phyloP scores from a whole-genome alignment of 2,888 invertebrate genomes.

The Pseudococcus viburni region DNA sequence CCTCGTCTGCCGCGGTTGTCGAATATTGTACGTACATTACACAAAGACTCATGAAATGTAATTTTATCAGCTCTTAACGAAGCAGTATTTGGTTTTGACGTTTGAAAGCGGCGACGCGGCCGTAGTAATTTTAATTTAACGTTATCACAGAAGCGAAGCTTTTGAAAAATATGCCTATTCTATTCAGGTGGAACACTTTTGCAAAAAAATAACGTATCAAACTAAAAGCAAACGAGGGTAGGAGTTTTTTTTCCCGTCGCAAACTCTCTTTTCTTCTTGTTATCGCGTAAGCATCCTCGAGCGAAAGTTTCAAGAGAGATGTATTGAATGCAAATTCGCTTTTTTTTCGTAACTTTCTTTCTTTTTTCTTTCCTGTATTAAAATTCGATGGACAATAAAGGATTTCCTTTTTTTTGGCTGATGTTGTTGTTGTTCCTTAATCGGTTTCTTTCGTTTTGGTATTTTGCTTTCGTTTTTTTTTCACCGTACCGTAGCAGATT shows the following conservation, averaged over 20 bases:
- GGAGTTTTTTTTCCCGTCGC: neutral
- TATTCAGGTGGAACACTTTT: slow-evolving; percentile 1
- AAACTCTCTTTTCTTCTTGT: slow-evolving; percentile 16
- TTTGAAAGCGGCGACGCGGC: neutral
- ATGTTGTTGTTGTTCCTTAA: neutral
- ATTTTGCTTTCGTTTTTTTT: neutral
- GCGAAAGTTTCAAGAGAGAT: slow-evolving; percentile 43
- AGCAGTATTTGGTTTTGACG: slow-evolving; percentile 32
- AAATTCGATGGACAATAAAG: slow-evolving; percentile 25
- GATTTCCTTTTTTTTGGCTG: neutral
- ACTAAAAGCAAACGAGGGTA: neutral
- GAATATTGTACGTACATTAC: neutral
- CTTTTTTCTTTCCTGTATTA: neutral
- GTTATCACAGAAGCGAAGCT: slow-evolving; percentile 22
- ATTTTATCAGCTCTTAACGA: slow-evolving; percentile 35
- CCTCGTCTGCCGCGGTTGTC: neutral
- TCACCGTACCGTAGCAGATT: neutral
- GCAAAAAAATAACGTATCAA: neutral
- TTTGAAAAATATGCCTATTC: slow-evolving; percentile 5
- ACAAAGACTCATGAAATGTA: slow-evolving; percentile 31
- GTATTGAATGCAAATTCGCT: slow-evolving; percentile 40
- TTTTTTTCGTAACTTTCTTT: neutral
- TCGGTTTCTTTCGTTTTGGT: slow-evolving; percentile 9
- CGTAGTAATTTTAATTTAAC: slow-evolving; percentile 34
- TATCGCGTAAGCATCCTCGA: slow-evolving; percentile 44